These are phyloP conservation scores for Phortica okadai DNA, from an alignment of 2,888 invertebrate genomes.

Conservation along the genomic window DNA sequence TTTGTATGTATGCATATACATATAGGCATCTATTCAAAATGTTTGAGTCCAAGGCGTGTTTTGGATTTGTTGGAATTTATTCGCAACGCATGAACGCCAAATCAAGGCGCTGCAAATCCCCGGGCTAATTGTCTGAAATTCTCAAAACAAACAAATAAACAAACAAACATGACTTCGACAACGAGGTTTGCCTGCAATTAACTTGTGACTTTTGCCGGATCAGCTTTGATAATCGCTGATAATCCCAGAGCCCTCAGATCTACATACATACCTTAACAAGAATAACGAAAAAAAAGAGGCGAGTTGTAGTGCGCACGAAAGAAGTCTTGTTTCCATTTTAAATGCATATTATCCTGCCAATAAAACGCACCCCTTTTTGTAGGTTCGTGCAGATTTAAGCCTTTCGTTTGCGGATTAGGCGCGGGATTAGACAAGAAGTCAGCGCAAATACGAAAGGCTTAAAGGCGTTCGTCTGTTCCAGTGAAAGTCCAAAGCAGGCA, in stretches of 20 bases:
- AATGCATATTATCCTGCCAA: conserved; percentile 45
- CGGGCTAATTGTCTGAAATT: conserved; percentile 65
- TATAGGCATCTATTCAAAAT: too few relatives aligned
- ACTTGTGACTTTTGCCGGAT: conserved; percentile 62
- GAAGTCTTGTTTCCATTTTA: conserved; percentile 38
- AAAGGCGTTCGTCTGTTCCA: conserved; percentile 40
- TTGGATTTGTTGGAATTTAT: conserved; percentile 30
- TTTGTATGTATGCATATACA: not conserved
- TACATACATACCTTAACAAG: not conserved
- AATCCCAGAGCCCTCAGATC: conserved; percentile 57
- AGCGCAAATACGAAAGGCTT: conserved; percentile 66
- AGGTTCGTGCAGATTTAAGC: conserved; percentile 9
- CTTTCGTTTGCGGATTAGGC: conserved; percentile 52
- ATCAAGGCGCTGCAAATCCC: conserved; percentile 53
- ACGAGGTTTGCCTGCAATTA: conserved; percentile 46
- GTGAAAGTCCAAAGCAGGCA: conserved; percentile 31
- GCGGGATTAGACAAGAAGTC: conserved; percentile 59
- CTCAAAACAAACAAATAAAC: conserved; percentile 73
- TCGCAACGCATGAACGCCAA: conserved; percentile 46
- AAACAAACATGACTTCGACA: conserved; percentile 61
- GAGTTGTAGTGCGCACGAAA: not conserved
- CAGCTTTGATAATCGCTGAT: conserved; percentile 67
- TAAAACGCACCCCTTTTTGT: conserved; percentile 47
- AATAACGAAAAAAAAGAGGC: not conserved
- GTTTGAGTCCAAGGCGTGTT: not conserved